Evolutionary conservation across 2,113 vertebrate genomes (phyloP).

Genomic region (Gasterosteus aculeatus): DNA sequence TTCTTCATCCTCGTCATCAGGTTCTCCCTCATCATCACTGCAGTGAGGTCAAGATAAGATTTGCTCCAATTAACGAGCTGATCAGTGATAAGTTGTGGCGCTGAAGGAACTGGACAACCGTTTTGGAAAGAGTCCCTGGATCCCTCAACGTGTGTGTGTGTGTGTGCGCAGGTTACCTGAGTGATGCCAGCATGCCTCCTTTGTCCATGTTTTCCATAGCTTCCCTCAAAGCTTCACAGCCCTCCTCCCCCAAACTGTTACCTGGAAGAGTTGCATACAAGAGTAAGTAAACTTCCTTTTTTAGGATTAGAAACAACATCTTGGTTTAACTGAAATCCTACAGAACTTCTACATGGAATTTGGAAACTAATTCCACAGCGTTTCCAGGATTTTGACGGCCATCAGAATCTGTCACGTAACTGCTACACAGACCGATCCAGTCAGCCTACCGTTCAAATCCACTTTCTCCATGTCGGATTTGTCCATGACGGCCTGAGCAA

Average conservation of each 20-base stretch:
- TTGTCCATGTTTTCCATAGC: constrained; percentile 86
- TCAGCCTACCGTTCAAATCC: constrained; percentile 89
- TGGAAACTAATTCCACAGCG: neutral
- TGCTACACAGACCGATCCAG: neutral
- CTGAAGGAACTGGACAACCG: neutral
- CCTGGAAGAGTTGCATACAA: constrained; percentile 75
- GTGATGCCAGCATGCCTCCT: constrained; percentile 86
- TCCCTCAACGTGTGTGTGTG: neutral
- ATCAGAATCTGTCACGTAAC: neutral
- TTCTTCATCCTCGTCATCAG: constrained; percentile 60
- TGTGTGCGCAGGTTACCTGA: constrained; percentile 78
- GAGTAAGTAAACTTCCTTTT: neutral
- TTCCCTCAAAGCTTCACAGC: constrained; percentile 90
- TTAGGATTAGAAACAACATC: neutral
- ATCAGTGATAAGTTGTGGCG: neutral
- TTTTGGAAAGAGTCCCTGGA: neutral
- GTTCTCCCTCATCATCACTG: constrained; percentile 83
- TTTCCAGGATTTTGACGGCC: neutral
- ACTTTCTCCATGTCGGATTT: constrained; percentile 89
- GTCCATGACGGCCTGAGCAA: constrained; percentile 86
- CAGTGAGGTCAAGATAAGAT: neutral
- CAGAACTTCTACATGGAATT: neutral
- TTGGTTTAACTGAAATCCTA: neutral
- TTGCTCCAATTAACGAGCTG: neutral
- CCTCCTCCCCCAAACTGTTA: constrained; percentile 90